These are phyloP conservation scores for Tapirus indicus DNA, from an alignment of 2,797 vertebrate genomes.

Conservation along the genomic window DNA sequence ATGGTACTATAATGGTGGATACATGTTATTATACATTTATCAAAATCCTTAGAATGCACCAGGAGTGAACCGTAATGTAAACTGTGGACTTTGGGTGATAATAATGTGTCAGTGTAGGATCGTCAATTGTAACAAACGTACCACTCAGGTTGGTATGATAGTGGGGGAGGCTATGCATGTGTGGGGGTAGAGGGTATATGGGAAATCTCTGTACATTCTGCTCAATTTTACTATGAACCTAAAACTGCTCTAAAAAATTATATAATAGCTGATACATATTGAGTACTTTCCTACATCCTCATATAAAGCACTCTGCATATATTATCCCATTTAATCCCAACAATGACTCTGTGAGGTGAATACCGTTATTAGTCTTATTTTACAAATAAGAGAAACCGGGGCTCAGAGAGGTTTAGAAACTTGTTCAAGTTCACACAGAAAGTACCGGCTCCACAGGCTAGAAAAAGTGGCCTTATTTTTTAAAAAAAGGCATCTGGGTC, in stretches of 20 bases:
- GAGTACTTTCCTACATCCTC: background rate
- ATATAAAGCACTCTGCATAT: fast-evolving
- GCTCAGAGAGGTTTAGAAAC: background rate
- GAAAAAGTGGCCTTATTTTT: background rate
- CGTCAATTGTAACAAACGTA: fast-evolving
- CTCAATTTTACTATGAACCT: background rate
- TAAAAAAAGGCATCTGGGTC: background rate
- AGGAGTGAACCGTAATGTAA: background rate
- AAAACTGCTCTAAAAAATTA: background rate
- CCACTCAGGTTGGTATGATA: too few relatives aligned
- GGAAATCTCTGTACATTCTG: background rate
- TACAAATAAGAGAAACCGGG: background rate
- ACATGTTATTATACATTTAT: background rate
- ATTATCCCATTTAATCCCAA: background rate
- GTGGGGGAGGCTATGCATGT: fast-evolving
- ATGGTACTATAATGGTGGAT: too few relatives aligned
- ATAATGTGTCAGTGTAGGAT: too few relatives aligned
- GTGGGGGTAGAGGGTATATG: fast-evolving
- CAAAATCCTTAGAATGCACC: background rate
- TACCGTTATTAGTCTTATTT: background rate
- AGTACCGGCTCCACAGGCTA: background rate
- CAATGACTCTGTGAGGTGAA: background rate
- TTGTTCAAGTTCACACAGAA: background rate
- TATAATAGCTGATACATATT: background rate
- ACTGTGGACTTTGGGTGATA: background rate